Evolutionary conservation across 2,113 vertebrate genomes (phyloP), one percentile per base, ranked within the genome.

Genomic region (Casuarius casuarius): DNA sequence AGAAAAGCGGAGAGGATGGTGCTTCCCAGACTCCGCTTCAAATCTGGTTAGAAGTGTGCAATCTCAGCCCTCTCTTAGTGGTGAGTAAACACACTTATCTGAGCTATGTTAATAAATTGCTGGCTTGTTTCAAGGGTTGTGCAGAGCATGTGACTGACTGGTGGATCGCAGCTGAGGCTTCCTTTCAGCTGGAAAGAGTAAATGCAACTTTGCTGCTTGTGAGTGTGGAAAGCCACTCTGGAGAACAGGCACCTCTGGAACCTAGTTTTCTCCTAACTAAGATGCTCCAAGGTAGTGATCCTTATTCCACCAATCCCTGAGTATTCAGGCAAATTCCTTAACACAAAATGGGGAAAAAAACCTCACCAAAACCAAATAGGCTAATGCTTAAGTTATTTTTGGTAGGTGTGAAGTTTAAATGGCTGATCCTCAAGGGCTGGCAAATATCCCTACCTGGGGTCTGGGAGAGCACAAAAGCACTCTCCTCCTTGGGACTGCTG

Each of bases 51-150:
- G 12, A 94, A 87, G 89, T n/a, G 54, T 74, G 68, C 90, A 86
- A 77, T 90, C 93, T 95, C 72, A 2, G 90, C 31, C 38, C 44
- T 84, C 80, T 68, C 23, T 0, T 5, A 5, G 9, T 3, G 1
- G 48, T 40, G n/a, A 29, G 80, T 89, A 95, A 96, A 95, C 92
- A 89, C 29, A 42, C 90, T 95, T 96, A 95, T 96, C 97, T 70
- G 58, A 66, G 76, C 77, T 44, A 8, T 19, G 91, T 87, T 97
- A 74, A 93, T 95, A 61, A 95, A 95, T 89, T 14, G 84, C 94
- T 44, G 51, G 11, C 83, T 94, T 93, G 95, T 94, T 89, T 84
- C 90, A 62, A 92, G 71, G 89, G 74, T 92, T 84, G 77, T 4
- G 9, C 38, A 6, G 66, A 87, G 80, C 94, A 93, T 91, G 96